Evolutionary conservation across 2,113 vertebrate species (phyloP).

Genomic region (Rhagologus leucostigma): DNA sequence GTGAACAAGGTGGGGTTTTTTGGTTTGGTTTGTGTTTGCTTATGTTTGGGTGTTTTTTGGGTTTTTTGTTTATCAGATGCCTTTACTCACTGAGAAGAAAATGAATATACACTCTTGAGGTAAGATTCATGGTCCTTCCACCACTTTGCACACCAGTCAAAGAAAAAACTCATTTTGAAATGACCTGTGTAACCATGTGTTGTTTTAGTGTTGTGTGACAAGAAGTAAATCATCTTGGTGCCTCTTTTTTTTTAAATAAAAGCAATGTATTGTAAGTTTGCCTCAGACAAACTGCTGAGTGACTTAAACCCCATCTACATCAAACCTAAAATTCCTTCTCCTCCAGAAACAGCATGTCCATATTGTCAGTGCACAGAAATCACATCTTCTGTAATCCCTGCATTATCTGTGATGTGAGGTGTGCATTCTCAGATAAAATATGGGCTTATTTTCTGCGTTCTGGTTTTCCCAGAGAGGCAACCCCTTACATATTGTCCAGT

Average conservation of each 20-base stretch:
- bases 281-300: not conserved
- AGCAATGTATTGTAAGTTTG: not conserved
- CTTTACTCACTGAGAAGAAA: not conserved
- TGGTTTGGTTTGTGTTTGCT: not conserved
- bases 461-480: not conserved
- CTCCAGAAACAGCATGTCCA: not conserved
- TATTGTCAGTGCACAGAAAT: not conserved
- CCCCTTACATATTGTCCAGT: not conserved
- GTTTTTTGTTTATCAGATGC: not conserved
- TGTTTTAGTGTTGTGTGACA: not conserved
- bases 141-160: not conserved
- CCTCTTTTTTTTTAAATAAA: not conserved
- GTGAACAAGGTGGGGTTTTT: not conserved
- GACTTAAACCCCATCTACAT: not conserved
- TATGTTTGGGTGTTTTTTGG: too few species aligned
- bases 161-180: not conserved
- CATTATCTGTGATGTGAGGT: not conserved
- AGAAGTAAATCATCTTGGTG: not conserved
- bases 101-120: not conserved
- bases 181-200: not conserved
- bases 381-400: not conserved
- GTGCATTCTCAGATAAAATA: not conserved
- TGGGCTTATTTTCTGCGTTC: not conserved
- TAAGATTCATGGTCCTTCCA: not conserved
- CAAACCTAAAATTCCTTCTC: not conserved